Conservation (phyloP, 2,888 invertebrate genomes). For the Apamea anceps region DNA sequence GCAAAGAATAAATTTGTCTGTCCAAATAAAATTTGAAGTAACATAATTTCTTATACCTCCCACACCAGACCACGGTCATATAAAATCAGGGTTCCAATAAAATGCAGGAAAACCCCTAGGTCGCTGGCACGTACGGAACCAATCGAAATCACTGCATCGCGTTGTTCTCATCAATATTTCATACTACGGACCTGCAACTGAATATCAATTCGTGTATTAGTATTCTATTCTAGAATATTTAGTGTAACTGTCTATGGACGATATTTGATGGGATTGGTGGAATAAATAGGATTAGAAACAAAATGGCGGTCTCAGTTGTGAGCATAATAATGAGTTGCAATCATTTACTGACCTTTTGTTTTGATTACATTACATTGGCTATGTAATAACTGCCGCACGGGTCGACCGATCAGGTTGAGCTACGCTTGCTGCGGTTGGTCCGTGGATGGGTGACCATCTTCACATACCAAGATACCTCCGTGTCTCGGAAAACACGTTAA, state of each 20-base stretch:
- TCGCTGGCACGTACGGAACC: constrained; percentile 76
- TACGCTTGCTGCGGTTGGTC: neutral
- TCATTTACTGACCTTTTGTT: neutral
- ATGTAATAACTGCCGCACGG: no score
- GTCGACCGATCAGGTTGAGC: no score
- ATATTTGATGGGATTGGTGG: constrained; percentile 37
- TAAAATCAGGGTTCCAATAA: constrained; percentile 77
- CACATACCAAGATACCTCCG: no score
- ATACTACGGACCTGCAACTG: constrained; percentile 70
- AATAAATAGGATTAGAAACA: constrained; percentile 41
- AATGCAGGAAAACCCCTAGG: constrained; percentile 70
- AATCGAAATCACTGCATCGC: constrained; percentile 82
- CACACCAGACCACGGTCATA: constrained; percentile 68
- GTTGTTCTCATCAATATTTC: constrained; percentile 77
- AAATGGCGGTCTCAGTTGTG: constrained; percentile 18
- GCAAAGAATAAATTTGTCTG: constrained; percentile 58
- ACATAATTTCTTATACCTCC: constrained; percentile 52
- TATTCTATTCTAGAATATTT: constrained; percentile 57
- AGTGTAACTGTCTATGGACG: constrained; percentile 36
- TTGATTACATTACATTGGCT: no score
- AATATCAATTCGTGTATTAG: constrained; percentile 70
- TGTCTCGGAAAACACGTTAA: no score
- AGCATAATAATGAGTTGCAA: neutral
- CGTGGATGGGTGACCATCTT: no score
- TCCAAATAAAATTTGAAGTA: constrained; percentile 62